Conservation (phyloP, 2,888 invertebrate genomes). For the Platerodrilus igneus region DNA sequence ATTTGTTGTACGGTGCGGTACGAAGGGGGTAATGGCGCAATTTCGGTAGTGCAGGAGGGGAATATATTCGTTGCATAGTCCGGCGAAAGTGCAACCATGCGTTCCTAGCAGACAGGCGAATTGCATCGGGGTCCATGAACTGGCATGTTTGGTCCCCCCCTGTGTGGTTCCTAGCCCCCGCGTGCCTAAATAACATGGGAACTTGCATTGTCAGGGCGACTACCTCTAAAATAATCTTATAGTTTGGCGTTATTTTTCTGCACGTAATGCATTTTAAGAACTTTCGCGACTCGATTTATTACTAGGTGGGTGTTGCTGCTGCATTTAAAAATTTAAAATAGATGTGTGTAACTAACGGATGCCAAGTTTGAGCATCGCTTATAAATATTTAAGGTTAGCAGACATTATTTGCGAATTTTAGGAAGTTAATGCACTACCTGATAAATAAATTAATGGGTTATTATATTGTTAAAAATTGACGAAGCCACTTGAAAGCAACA, state of each 20-base stretch:
- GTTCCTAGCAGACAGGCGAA: conserved; percentile 50
- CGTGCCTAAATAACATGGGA: conserved; percentile 33
- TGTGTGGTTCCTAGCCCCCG: conserved; percentile 26
- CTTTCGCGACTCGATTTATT: conserved; percentile 14
- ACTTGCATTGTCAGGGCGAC: conserved; percentile 33
- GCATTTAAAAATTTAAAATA: conserved; percentile 13
- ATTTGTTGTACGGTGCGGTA: conserved; percentile 14
- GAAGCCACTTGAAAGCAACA: too few species aligned
- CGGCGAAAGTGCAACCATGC: conserved; percentile 50
- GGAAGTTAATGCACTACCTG: too few species aligned
- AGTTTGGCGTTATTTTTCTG: conserved; percentile 25
- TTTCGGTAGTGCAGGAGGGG: conserved; percentile 23
- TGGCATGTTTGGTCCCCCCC: conserved; percentile 24
- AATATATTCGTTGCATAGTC: conserved; percentile 43
- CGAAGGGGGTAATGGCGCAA: conserved; percentile 25
- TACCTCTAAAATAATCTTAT: conserved; percentile 29
- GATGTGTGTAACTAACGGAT: too few species aligned
- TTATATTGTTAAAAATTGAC: too few species aligned
- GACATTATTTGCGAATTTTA: too few species aligned
- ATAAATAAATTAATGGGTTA: too few species aligned
- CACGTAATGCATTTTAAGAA: conserved; percentile 23
- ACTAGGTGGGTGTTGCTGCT: conserved; percentile 13
- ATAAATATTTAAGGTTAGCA: too few species aligned
- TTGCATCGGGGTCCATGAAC: conserved; percentile 46
- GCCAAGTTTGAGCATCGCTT: too few species aligned